A percentile compares a stretch with the other conserved stretches of the same genome.
phyloP scores from a whole-genome alignment of 2,113 vertebrate genomes.

The Toxotes chatareus region DNA sequence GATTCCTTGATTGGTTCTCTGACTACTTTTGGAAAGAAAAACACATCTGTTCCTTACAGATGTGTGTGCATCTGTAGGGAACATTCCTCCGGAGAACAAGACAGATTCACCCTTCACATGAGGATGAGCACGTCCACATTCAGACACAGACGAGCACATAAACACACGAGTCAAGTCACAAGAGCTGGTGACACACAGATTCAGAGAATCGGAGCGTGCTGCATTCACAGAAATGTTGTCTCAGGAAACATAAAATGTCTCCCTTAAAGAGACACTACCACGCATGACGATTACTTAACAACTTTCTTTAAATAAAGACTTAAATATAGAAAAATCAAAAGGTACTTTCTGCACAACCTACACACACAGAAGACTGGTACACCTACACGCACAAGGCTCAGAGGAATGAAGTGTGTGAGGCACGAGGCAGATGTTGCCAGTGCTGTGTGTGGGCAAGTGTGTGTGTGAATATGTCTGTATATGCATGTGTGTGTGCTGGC shows the following conservation, averaged over 20 bases:
- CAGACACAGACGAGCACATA: slow-evolving; percentile 13
- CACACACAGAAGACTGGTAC: neutral
- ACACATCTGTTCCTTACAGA: neutral
- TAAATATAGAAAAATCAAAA: neutral
- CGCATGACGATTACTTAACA: neutral
- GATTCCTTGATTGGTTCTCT: neutral
- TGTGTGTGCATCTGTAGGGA: slow-evolving; percentile 10
- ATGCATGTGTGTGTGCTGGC: slow-evolving; percentile 12
- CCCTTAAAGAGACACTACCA: slow-evolving; percentile 16
- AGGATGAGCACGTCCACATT: slow-evolving; percentile 29
- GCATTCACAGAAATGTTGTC: slow-evolving; percentile 36
- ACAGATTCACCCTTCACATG: slow-evolving; percentile 25
- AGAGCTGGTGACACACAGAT: slow-evolving; percentile 44
- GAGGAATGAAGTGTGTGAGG: neutral
- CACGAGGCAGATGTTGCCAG: neutral
- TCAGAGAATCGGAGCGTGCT: slow-evolving; percentile 20
- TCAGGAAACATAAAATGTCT: slow-evolving; percentile 3
- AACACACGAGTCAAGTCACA: slow-evolving; percentile 34
- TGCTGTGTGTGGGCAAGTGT: neutral
- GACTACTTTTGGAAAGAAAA: neutral
- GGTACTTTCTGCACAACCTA: neutral
- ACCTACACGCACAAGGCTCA: neutral
- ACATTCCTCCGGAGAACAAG: slow-evolving; percentile 11
- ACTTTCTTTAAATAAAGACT: neutral
- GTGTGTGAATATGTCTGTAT: too few relatives aligned